Conservation (phyloP, 92 coral and sea anemone species). For the Zoanthus sansibaricus region DNA sequence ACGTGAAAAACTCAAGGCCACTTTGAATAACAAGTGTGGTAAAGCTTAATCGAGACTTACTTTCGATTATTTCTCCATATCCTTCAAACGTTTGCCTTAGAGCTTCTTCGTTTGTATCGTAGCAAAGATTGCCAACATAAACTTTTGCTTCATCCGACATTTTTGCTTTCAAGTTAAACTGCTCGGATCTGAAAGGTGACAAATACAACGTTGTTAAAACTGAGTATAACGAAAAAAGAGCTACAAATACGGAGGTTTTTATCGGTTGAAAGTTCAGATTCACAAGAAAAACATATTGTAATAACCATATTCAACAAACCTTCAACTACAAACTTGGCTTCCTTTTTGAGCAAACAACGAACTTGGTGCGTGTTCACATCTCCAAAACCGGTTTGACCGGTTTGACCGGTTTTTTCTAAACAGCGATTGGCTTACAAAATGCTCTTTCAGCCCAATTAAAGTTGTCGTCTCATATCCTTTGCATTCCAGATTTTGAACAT, state of each 20-base stretch:
- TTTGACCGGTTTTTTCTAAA: neutral
- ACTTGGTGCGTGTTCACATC: neutral
- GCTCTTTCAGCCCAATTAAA: neutral
- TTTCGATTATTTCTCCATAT: slow-evolving; percentile 10
- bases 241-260: neutral
- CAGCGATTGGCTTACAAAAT: neutral
- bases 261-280: neutral
- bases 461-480: neutral
- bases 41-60: neutral
- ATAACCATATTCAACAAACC: neutral
- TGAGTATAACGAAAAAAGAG: neutral
- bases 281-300: neutral
- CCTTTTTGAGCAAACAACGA: neutral
- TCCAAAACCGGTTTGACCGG: slow-evolving; percentile 38
- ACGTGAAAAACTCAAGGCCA: neutral
- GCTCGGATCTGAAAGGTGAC: slow-evolving; percentile 5
- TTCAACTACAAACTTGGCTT: neutral
- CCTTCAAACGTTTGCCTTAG: slow-evolving; percentile 6
- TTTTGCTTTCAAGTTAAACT: neutral
- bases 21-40: neutral
- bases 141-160: slow-evolving; percentile 30
- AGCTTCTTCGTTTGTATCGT: neutral
- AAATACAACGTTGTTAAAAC: neutral
- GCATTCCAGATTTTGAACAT: neutral
- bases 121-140: slow-evolving; percentile 25